Base-by-base conservation (phyloP, 2,888 invertebrate genomes). In the Phragmatobia fuliginosa region DNA sequence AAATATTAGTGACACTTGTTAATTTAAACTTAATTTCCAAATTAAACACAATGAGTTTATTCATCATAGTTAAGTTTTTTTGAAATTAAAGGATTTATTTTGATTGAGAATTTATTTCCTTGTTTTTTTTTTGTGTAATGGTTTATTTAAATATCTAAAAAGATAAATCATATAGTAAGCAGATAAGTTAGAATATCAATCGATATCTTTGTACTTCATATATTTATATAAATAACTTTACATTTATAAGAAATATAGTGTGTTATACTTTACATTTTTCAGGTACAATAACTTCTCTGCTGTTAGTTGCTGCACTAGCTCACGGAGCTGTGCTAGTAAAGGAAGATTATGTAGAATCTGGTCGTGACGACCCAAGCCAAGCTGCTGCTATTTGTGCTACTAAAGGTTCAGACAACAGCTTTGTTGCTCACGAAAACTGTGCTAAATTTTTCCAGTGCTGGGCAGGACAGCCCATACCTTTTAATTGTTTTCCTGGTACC, bases 381-480 rank as follows among this genome's bases (percentile, higher is more conserved):
- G 88, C 87, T 10, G 68, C 74, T 2, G 67, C 66, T 36, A 83
- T 86, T 49, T 88, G 88, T 45, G 82, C 80, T 6, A 72, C 71
- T 49, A 74, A 79, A 10, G 80, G 73, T 28, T 83, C 87, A 4
- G 75, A 85, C 7, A 78, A 81, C 28, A 41, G 76, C 11, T 65
- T 83, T 10, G 70, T 87, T 10, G 85, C 87, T 49, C 85, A 87
- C 66, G 84, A 83, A 68, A 82, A 83, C 64, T 88, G 87, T 67
- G 82, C 83, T 62, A 74, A 85, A 38, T 88, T 77, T 67, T 88
- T 84, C 61, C 79, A 76, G 33, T 84, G 85, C 56, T 61, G 62
- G n/a, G 58, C 71, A 8, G 84, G 85, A 21, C 32, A 52, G 10
- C 83, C 84, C 2, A 67, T 80, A 14, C n/a, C 78, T 5, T 11